A percentile compares a stretch with the other conserved stretches of the same genome.
Evolutionary conservation across 2,797 vertebrate species (phyloP).

Genomic region (Cetoscarus ocellatus): DNA sequence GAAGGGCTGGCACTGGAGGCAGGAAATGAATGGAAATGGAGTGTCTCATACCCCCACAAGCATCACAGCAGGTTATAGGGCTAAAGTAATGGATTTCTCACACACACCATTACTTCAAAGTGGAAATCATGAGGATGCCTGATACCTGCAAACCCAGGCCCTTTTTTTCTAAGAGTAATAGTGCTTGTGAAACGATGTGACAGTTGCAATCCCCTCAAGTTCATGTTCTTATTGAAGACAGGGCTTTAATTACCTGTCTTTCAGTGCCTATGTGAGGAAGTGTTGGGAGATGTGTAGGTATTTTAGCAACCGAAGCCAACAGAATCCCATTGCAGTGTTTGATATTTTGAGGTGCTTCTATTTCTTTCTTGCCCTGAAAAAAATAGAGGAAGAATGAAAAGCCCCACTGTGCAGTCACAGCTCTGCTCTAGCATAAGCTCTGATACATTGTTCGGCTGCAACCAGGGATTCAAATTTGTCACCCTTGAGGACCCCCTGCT

Average conservation of each 20-base stretch:
- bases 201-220: conserved; percentile 18
- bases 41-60: conserved; percentile 55
- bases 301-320: conserved; percentile 1
- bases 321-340: conserved; percentile 6
- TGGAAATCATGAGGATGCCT: conserved; percentile 56
- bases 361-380: conserved; percentile 8
- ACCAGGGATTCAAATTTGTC: conserved; percentile 24
- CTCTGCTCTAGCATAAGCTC: conserved; percentile 25
- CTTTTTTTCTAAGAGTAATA: conserved; percentile 26
- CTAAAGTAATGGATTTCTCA: conserved; percentile 75
- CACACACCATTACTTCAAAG: conserved; percentile 75
- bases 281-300: background rate
- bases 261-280: conserved; percentile 1
- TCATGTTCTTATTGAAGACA: conserved; percentile 8
- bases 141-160: conserved; percentile 58
- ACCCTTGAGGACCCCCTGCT: conserved; percentile 40
- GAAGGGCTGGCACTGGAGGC: conserved; percentile 32
- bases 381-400: background rate
- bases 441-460: conserved; percentile 44
- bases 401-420: conserved; percentile 52
- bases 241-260: conserved; percentile 27
- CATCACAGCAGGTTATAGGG: conserved; percentile 66
- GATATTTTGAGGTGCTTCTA: background rate
- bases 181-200: conserved; percentile 16
- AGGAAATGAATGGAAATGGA: conserved; percentile 70